These are phyloP conservation scores for Podarcis cretensis DNA, from an alignment of 2,113 vertebrate species.

Conservation along the genomic window DNA sequence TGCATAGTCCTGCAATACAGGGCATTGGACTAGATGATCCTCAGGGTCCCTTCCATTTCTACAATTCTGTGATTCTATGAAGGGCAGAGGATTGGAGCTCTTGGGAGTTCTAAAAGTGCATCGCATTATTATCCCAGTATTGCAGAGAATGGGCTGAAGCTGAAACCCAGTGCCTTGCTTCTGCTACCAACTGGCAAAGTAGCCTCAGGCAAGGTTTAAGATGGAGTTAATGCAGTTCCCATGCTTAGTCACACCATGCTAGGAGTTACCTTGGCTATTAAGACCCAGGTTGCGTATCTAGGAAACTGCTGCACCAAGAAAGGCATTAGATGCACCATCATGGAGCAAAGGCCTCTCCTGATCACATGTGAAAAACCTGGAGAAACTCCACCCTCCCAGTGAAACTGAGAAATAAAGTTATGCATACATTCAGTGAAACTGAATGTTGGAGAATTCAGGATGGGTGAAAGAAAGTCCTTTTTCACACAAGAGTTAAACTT, in stretches of 20 bases:
- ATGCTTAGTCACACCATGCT: background rate
- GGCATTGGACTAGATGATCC: too few species aligned
- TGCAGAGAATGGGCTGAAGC: background rate
- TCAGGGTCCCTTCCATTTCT: too few species aligned
- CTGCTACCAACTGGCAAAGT: too few species aligned
- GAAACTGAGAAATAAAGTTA: background rate
- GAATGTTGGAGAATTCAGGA: too few species aligned
- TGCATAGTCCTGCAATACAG: too few species aligned
- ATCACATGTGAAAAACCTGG: constrained; percentile 9
- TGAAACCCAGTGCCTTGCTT: background rate
- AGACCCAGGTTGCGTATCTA: background rate
- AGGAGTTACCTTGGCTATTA: background rate
- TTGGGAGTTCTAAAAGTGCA: background rate
- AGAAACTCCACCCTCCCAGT: constrained; percentile 25
- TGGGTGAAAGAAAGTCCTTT: too few species aligned
- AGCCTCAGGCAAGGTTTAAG: background rate
- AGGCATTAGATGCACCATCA: background rate
- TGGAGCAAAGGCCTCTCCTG: background rate
- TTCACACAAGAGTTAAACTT: too few species aligned
- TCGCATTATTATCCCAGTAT: background rate
- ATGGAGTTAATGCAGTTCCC: too few species aligned
- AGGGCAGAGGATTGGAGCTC: background rate
- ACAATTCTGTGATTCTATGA: too few species aligned
- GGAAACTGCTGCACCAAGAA: background rate
- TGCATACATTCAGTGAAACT: too few species aligned